Base-by-base conservation (phyloP, 2,888 invertebrate species). In the Parnassius glacialis region DNA sequence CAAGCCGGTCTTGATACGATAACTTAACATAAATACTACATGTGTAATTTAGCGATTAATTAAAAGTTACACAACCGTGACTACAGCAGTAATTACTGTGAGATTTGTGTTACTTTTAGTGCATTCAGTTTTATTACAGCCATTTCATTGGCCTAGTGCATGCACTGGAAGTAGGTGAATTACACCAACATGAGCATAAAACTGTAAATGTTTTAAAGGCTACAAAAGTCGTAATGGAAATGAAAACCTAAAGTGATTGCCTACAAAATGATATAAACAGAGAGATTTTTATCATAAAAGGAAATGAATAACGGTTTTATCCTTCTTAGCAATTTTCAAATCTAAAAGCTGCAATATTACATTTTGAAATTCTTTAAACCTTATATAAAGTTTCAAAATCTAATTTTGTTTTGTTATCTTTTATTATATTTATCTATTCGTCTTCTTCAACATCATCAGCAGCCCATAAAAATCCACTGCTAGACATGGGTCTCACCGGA, bases 21-120 rank as follows among this genome's bases (percentile, higher is more conserved):
- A 84, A 76, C 74, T 73, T 67, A 72, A 79, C 79, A 80, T 79
- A 80, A 81, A 82, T 72, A 76, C 70, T 78, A 81, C 80, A 76
- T 78, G 83, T 84, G 88, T 90, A 90, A 90, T 90, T 87, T 82
- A 85, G 75, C 88, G 89, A 89, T 88, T 90, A 90, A 90, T 90
- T 89, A 89, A 90, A 90, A 89, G 76, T 84, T 83, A 85, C 84
- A 88, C 84, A 87, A 79, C 83, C 90, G 83, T 88, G 81, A 85
- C 90, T 76, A n/a, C n/a, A n/a, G 71, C 71, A 74, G 85, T 87
- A 87, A 88, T 90, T 87, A 78, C 83, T 67, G 52, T 67, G 75
- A 78, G 83, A 83, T 82, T 85, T 84, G 80, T 84, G 80, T 80
- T 80, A 78, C 78, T 75, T 81, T 81, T 78, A 80, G 78, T 79